These are phyloP conservation scores for Nanger granti DNA, from an alignment of 2,113 vertebrate genomes.

Conservation along the genomic window DNA sequence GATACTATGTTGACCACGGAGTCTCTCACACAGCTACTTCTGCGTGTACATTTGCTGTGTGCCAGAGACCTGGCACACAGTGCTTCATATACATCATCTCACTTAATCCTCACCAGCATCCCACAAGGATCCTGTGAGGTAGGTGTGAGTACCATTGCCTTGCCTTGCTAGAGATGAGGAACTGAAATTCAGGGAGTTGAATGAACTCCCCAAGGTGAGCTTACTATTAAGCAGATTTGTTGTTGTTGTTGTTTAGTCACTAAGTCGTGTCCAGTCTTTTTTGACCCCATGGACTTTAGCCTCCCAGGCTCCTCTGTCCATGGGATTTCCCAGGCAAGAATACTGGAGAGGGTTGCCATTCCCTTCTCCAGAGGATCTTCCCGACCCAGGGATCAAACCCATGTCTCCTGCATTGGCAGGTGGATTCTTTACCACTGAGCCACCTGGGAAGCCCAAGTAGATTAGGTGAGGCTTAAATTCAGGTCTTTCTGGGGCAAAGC, in stretches of 20 bases:
- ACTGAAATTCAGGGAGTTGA: not conserved
- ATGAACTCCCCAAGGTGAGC: not conserved
- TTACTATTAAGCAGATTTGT: not conserved
- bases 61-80: not conserved
- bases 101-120: not conserved
- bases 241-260: not conserved
- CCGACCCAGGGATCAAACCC: not conserved
- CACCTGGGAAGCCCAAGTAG: not conserved
- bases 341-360: not conserved
- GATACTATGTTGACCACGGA: not conserved
- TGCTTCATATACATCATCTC: not conserved
- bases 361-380: not conserved
- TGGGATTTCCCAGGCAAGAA: not conserved
- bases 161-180: not conserved
- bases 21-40: not conserved
- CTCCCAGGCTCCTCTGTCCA: not conserved
- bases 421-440: not conserved
- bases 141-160: not conserved
- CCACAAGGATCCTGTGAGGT: not conserved
- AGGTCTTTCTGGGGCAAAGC: not conserved
- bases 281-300: not conserved
- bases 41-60: not conserved
- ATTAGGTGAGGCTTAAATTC: not conserved
- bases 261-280: not conserved
- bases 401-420: not conserved